Percentiles rank a stretch among this genome's conserved stretches.
These are phyloP conservation scores for Noctua janthe DNA, from an alignment of 2,888 invertebrate genomes.

Conservation along the genomic window DNA sequence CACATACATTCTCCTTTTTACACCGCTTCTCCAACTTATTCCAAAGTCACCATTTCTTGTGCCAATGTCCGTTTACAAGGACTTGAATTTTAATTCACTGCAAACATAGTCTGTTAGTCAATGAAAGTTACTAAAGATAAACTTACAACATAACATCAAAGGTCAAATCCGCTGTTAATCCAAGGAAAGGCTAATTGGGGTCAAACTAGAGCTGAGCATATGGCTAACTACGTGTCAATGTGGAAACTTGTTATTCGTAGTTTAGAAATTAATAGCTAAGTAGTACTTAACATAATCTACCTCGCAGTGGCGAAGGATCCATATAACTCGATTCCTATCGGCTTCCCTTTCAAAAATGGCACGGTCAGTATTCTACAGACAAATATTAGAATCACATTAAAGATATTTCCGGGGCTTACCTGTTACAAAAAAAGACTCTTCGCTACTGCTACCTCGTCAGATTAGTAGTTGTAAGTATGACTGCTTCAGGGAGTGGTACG, in stretches of 20 bases:
- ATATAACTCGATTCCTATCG: too few relatives aligned
- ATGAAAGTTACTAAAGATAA: conserved; percentile 8
- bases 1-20: neutral
- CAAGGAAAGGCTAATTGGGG: conserved; percentile 50
- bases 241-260: conserved; percentile 22
- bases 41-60: neutral
- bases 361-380: too few relatives aligned
- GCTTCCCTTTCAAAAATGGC: too few relatives aligned
- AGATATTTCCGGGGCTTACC: too few relatives aligned
- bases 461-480: neutral
- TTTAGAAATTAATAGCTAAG: conserved; percentile 8
- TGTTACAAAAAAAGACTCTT: too few relatives aligned
- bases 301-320: too few relatives aligned
- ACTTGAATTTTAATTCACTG: neutral
- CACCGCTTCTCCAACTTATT: neutral
- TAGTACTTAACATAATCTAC: neutral
- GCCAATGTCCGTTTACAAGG: neutral
- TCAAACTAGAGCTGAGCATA: conserved; percentile 19
- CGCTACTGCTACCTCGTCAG: neutral
- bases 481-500: neutral
- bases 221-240: conserved; percentile 11
- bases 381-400: too few relatives aligned
- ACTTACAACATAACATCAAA: conserved; percentile 17
- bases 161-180: conserved; percentile 23
- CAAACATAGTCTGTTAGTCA: neutral